These are phyloP conservation scores for Lontra canadensis DNA, from an alignment of 2,113 vertebrate genomes.

Conservation along the genomic window DNA sequence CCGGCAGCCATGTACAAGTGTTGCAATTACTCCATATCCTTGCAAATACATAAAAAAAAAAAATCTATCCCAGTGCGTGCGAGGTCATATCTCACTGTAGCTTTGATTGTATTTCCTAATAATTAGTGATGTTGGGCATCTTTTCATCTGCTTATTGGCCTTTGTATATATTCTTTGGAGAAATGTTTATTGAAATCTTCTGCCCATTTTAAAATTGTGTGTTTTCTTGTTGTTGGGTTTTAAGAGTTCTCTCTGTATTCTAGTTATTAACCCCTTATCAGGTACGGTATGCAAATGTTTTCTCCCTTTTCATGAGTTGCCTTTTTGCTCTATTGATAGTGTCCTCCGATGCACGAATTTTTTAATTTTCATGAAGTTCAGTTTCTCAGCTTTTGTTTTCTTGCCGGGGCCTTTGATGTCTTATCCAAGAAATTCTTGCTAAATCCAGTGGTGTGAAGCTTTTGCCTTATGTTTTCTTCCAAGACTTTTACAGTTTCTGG, in stretches of 20 bases:
- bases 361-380: neutral
- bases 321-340: neutral
- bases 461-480: neutral
- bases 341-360: neutral
- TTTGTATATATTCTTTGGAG: neutral
- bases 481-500: neutral
- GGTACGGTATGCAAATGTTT: neutral
- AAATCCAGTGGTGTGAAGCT: neutral
- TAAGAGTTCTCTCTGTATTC: neutral
- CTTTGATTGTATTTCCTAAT: neutral
- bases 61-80: neutral
- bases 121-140: neutral
- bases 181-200: neutral
- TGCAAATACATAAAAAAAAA: neutral
- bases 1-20: neutral
- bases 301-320: neutral
- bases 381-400: neutral
- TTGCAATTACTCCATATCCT: neutral
- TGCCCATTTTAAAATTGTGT: neutral
- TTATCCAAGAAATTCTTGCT: neutral
- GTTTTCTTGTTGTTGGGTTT: neutral
- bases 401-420: neutral
- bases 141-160: neutral
- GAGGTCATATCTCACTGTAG: neutral
- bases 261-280: neutral